phyloP scores from a whole-genome alignment of 2,888 invertebrate species.

The Frankliniella fusca region DNA sequence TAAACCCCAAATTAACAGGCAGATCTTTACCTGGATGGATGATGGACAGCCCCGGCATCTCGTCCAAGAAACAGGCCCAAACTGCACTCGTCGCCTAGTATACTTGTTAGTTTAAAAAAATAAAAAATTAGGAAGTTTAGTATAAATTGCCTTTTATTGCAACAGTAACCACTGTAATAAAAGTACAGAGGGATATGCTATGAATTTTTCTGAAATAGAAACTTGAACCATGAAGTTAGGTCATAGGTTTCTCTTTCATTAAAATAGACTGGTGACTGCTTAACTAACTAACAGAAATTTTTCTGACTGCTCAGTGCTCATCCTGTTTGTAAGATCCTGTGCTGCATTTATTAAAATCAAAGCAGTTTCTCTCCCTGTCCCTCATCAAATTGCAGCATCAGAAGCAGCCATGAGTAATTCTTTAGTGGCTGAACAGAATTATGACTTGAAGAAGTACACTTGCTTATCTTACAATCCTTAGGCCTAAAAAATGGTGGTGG shows the following conservation, averaged over 20 bases:
- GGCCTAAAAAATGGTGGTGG: background rate
- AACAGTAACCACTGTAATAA: too few relatives aligned
- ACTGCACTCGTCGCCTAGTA: slow-evolving; percentile 14
- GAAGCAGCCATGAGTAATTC: too few relatives aligned
- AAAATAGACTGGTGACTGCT: too few relatives aligned
- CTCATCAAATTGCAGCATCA: too few relatives aligned
- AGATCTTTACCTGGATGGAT: slow-evolving; percentile 14
- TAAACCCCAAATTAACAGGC: background rate
- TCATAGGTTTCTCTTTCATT: too few relatives aligned
- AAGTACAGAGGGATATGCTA: background rate
- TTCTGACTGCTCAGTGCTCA: too few relatives aligned
- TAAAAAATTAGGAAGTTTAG: slow-evolving; percentile 19
- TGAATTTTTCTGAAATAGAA: background rate
- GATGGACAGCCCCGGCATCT: slow-evolving; percentile 13
- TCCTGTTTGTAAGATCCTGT: too few relatives aligned
- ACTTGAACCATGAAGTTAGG: background rate
- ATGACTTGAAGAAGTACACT: background rate
- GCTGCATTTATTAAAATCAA: too few relatives aligned
- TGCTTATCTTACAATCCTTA: background rate
- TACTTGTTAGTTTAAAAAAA: slow-evolving; percentile 21
- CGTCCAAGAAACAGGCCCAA: slow-evolving; percentile 15
- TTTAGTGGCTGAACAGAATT: too few relatives aligned
- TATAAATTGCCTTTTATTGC: background rate
- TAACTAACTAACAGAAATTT: too few relatives aligned
- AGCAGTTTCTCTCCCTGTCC: too few relatives aligned